Conservation (phyloP, 2,797 vertebrate species). For the Anniella stebbinsi region DNA sequence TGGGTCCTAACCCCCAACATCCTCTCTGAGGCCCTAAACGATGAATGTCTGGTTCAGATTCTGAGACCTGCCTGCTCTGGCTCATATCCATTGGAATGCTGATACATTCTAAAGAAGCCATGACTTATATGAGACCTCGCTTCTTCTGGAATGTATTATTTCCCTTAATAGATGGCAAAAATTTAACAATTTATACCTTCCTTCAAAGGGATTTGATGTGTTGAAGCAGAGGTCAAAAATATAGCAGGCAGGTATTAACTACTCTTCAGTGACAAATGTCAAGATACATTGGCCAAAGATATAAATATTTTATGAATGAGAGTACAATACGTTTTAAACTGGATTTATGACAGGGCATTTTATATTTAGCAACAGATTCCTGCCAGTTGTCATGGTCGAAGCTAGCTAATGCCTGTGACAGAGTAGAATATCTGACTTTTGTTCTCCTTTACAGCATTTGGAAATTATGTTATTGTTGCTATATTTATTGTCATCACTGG, state of each 20-base stretch:
- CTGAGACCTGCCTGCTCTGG: neutral
- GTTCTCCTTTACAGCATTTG: neutral
- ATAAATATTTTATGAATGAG: slow-evolving; percentile 25
- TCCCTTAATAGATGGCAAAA: neutral
- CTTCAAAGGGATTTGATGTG: neutral
- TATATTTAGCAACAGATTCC: slow-evolving; percentile 8
- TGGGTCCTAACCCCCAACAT: neutral
- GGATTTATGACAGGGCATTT: slow-evolving; percentile 1
- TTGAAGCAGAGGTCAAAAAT: neutral
- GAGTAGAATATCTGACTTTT: neutral
- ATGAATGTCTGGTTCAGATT: neutral
- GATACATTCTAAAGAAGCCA: neutral
- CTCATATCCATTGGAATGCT: neutral
- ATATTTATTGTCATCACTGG: neutral
- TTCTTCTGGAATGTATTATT: neutral
- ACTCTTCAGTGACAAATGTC: slow-evolving; percentile 1
- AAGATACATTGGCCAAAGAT: slow-evolving; percentile 18
- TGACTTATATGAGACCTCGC: neutral
- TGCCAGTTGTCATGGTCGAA: neutral
- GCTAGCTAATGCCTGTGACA: neutral
- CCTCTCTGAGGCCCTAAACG: neutral
- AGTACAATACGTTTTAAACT: slow-evolving; percentile 22
- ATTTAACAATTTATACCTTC: neutral
- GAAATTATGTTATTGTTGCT: neutral
- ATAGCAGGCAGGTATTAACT: neutral